Evolutionary conservation across 2,797 vertebrate species (phyloP).

Genomic region (Sciurus vulgaris): DNA sequence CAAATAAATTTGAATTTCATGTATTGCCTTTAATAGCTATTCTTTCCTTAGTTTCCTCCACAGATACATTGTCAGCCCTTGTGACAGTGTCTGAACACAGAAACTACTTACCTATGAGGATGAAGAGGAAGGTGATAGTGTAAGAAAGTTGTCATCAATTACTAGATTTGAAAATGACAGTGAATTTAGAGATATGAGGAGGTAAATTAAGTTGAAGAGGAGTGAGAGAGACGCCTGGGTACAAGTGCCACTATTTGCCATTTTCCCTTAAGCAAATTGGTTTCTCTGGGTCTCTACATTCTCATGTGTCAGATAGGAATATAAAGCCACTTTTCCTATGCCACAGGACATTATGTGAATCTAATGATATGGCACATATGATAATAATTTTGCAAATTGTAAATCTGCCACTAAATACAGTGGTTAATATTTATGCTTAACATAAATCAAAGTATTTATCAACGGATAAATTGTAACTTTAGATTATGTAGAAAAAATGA

Average conservation of each 20-base stretch:
- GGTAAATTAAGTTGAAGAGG: not conserved
- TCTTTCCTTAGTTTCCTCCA: not conserved
- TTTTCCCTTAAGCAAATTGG: not conserved
- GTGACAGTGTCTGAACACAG: not conserved
- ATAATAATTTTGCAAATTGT: not conserved
- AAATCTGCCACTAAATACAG: slow-evolving; percentile 20
- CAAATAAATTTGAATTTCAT: not conserved
- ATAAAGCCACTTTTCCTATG: not conserved
- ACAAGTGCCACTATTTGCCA: not conserved
- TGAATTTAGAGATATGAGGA: not conserved
- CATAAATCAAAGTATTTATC: slow-evolving; percentile 31
- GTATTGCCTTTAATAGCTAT: not conserved
- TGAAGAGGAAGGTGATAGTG: not conserved
- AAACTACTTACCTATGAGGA: not conserved
- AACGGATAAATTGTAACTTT: slow-evolving; percentile 36
- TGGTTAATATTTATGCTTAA: not conserved
- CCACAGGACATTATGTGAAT: not conserved
- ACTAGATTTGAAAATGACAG: not conserved
- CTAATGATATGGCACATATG: not conserved
- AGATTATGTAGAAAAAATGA: too few relatives aligned
- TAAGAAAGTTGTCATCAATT: not conserved
- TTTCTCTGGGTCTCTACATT: not conserved
- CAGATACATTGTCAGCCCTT: not conserved
- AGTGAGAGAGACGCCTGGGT: not conserved
- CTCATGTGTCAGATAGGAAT: not conserved